These are phyloP conservation scores for Tetramorium simillimum DNA, from an alignment of 1,140 invertebrate species.

Conservation along the genomic window DNA sequence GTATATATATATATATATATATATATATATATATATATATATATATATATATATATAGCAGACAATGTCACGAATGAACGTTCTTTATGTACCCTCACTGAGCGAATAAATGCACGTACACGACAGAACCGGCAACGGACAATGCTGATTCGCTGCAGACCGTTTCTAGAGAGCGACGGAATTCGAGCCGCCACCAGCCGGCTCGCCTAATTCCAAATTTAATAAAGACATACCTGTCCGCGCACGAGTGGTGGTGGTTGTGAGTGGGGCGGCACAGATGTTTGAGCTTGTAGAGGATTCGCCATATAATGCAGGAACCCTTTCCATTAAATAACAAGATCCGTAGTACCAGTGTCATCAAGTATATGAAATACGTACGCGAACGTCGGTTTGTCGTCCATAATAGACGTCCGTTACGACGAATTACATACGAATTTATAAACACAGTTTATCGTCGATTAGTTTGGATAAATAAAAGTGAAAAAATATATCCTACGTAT, in stretches of 20 bases:
- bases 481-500: not conserved
- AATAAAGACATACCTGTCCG: slow-evolving; percentile 72
- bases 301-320: slow-evolving; percentile 39
- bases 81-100: slow-evolving; percentile 40
- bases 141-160: slow-evolving; percentile 65
- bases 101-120: slow-evolving; percentile 56
- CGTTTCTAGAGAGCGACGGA: slow-evolving; percentile 63
- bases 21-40: not conserved
- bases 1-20: too few relatives aligned
- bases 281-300: slow-evolving; percentile 59
- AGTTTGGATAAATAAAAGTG: not conserved
- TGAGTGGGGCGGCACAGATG: slow-evolving; percentile 48
- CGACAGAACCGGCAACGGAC: slow-evolving; percentile 30
- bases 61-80: not conserved
- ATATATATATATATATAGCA: not conserved
- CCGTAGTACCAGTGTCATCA: slow-evolving; percentile 10
- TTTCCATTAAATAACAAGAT: slow-evolving; percentile 51
- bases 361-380: slow-evolving; percentile 48
- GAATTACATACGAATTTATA: not conserved
- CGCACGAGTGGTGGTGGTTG: slow-evolving; percentile 25
- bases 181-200: slow-evolving; percentile 65
- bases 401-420: slow-evolving; percentile 28
- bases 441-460: not conserved
- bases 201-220: slow-evolving; percentile 73
- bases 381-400: not conserved